Base-by-base conservation (phyloP, 2,797 vertebrate genomes). In the Pseudochromis fuscus region DNA sequence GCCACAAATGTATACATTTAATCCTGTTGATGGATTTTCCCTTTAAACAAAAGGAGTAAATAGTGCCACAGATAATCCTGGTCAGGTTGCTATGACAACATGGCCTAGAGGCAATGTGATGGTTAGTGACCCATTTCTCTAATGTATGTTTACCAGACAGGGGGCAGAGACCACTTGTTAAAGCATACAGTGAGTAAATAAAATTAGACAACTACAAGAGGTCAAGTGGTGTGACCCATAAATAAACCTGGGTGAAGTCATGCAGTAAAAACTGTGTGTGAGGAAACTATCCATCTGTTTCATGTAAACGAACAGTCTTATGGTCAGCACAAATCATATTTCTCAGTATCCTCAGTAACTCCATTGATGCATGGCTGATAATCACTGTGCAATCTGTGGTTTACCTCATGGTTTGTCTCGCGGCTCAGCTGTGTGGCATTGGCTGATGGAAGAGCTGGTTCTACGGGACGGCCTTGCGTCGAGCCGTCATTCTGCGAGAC, bases 401-500 rank as follows among this genome's bases (percentile, higher is more conserved):
- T 21, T 90, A 95, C 94, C 93, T 94, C 89, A 59, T 85, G 67
- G 59, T 66, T 58, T 51, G 55, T 75, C 58, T 79, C 87, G 72
- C 27, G 46, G 28, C 81, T 67, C 48, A 56, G 72, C 68, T 75
- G 70, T 3, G 72, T 23, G 30, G 72, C 28, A 10, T 23, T 33
- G 19, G 72, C 61, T 1, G 80, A 44, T 19, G 70, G 53, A 51
- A 6, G 75, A 1, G 52, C n/a, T 1, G 85, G 4, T 0, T 71
- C 93, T 96, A 97, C 24, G 83, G 87, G 38, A 48, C 56, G 5
- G 82, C 94, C 94, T 95, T 96, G 93, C 87, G 91, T 18, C 55
- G 94, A 40, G 87, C 83, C 0, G 91, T 95, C 94, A 96, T 94
- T 83, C 89, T 92, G 35, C 94, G 94, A 13, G 94, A 93, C 91